Evolutionary conservation across 2,797 vertebrate genomes (phyloP).

Genomic region (Oreochromis grahami): DNA sequence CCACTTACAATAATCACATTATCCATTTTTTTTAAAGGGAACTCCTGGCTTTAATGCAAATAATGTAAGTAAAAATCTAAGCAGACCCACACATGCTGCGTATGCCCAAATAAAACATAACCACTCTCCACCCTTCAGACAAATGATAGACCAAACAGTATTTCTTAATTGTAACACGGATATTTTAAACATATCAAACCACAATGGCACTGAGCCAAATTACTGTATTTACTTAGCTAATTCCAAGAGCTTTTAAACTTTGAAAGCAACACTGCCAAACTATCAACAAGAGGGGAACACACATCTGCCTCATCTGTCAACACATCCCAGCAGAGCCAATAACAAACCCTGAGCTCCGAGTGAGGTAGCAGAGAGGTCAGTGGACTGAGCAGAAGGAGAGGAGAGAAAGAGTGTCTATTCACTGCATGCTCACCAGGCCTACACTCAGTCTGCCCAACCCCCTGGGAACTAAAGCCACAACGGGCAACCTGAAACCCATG

Average conservation of each 20-base stretch:
- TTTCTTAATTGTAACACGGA: neutral
- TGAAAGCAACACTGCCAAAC: slow-evolving; percentile 24
- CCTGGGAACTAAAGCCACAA: slow-evolving; percentile 59
- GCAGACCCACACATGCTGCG: neutral
- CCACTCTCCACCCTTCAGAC: neutral
- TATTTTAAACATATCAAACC: neutral
- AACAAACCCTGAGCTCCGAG: slow-evolving; percentile 45
- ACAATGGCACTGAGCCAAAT: neutral
- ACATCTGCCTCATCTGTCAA: slow-evolving; percentile 68
- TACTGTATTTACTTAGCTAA: slow-evolving; percentile 18
- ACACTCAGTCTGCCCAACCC: slow-evolving; percentile 20
- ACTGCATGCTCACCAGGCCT: slow-evolving; percentile 31
- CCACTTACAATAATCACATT: neutral
- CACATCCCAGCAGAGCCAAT: slow-evolving; percentile 50
- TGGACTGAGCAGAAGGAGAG: neutral
- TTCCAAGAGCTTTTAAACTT: slow-evolving; percentile 23
- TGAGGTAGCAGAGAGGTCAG: slow-evolving; percentile 59
- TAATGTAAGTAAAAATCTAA: neutral
- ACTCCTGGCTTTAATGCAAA: neutral
- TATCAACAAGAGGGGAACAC: slow-evolving; percentile 29
- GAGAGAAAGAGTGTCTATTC: slow-evolving; percentile 27
- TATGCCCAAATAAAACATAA: neutral
- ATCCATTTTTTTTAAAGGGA: neutral
- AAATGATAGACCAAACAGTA: slow-evolving; percentile 10
- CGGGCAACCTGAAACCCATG: slow-evolving; percentile 68